phyloP scores from a whole-genome alignment of 92 coral and sea anemone genomes.

The Blastomussa wellsi region DNA sequence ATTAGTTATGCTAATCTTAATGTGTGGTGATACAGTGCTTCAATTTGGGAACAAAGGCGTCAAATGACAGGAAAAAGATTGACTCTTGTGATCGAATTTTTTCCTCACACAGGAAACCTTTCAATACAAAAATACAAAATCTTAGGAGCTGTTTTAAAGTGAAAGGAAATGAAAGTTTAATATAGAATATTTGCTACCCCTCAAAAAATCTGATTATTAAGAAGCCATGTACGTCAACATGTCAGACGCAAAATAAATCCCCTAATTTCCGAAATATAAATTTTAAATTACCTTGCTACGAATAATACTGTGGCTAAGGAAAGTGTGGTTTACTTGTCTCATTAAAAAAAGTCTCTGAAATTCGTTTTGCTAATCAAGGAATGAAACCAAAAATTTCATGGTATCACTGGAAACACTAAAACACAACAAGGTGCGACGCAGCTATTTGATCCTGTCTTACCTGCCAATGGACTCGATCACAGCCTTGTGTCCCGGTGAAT shows the following conservation, averaged over 20 bases:
- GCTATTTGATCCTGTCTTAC: constrained; percentile 39
- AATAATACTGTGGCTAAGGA: not conserved
- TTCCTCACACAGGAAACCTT: not conserved
- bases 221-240: not conserved
- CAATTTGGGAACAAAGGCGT: not conserved
- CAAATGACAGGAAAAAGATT: not conserved
- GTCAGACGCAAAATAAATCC: not conserved
- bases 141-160: not conserved
- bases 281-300: not conserved
- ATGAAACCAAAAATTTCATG: not conserved
- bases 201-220: not conserved
- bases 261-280: not conserved
- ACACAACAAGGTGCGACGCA: not conserved
- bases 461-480: constrained; percentile 98
- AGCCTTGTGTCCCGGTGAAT: constrained; percentile 83
- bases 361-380: not conserved
- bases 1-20: not conserved
- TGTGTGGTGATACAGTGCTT: not conserved
- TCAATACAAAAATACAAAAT: not conserved
- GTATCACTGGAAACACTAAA: not conserved
- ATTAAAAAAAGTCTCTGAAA: not conserved
- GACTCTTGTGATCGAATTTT: not conserved
- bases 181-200: not conserved
- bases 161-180: not conserved
- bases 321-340: not conserved